Percentiles rank a stretch among this genome's conserved stretches.
phyloP scores from a whole-genome alignment of 2,113 vertebrate species.

The Tragelaphus imberbis region DNA sequence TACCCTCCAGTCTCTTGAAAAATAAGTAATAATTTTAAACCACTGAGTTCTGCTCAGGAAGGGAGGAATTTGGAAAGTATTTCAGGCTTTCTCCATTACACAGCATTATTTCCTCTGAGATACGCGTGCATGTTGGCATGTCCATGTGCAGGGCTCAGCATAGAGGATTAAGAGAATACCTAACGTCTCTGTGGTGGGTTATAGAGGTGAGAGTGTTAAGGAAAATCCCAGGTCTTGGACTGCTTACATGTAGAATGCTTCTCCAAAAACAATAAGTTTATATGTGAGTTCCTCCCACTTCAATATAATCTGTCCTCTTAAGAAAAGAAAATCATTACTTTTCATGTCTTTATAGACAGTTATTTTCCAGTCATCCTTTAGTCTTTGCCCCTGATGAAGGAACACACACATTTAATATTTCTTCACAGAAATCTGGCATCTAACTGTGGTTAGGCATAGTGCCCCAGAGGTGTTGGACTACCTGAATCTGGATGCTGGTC shows the following conservation, averaged over 20 bases:
- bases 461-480: neutral
- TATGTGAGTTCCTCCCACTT: neutral
- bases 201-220: neutral
- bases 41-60: conserved; percentile 18
- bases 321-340: neutral
- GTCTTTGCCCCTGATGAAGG: neutral
- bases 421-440: neutral
- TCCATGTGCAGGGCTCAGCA: neutral
- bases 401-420: neutral
- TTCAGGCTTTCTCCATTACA: neutral
- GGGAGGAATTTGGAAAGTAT: neutral
- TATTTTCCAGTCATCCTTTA: neutral
- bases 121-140: neutral
- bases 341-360: neutral
- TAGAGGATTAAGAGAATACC: neutral
- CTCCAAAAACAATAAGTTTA: neutral
- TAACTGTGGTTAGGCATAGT: neutral
- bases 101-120: neutral
- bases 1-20: neutral
- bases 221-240: neutral
- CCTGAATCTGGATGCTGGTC: neutral
- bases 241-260: neutral
- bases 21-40: conserved; percentile 9
- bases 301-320: neutral
- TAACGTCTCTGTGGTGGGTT: neutral